phyloP scores from a whole-genome alignment of 1,140 invertebrate genomes.

The Plodia interpunctella region DNA sequence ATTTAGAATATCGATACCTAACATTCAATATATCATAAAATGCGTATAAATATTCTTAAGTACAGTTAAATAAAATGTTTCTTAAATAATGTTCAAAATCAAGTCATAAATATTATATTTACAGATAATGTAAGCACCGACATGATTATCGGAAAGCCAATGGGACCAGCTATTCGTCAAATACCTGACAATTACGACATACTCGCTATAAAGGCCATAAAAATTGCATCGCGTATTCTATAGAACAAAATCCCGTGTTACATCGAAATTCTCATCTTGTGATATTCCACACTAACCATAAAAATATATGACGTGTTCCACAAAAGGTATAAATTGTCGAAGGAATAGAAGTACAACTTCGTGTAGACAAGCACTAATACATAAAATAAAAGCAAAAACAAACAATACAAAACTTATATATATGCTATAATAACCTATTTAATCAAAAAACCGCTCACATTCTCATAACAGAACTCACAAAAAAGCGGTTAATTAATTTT shows the following conservation, averaged over 20 bases:
- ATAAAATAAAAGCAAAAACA: too few relatives aligned
- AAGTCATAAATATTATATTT: background rate
- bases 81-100: too few relatives aligned
- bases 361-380: background rate
- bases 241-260: conserved; percentile 1
- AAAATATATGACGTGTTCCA: background rate
- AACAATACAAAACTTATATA: too few relatives aligned
- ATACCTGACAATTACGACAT: conserved; percentile 4
- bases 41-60: too few relatives aligned
- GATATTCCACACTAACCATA: background rate
- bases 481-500: too few relatives aligned
- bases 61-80: too few relatives aligned
- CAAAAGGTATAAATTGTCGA: background rate
- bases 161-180: background rate
- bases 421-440: too few relatives aligned
- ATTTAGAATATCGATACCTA: too few relatives aligned
- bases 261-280: conserved; percentile 5
- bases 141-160: conserved; percentile 3
- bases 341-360: background rate
- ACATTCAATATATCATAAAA: too few relatives aligned
- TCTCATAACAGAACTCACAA: too few relatives aligned
- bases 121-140: background rate
- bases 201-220: conserved; percentile 10
- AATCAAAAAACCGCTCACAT: too few relatives aligned
- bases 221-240: conserved; percentile 6